These are phyloP conservation scores for Hippopotamyrus pictus DNA, from an alignment of 2,797 vertebrate species.

Conservation along the genomic window DNA sequence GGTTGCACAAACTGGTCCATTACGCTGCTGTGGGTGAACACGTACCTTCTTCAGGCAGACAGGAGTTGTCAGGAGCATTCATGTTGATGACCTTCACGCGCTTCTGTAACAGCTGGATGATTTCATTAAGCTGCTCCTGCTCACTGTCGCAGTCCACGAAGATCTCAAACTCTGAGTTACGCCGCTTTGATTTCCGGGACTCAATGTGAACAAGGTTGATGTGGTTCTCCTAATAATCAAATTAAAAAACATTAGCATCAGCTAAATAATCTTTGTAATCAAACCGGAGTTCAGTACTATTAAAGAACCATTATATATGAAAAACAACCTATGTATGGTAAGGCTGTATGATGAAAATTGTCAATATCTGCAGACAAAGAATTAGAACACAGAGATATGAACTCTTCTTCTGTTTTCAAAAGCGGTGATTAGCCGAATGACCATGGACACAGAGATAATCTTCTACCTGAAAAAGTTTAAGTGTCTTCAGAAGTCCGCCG, in stretches of 20 bases:
- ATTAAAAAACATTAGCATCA: slow-evolving; percentile 3
- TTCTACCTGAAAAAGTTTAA: slow-evolving; percentile 89
- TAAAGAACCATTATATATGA: neutral
- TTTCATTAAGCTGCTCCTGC: slow-evolving; percentile 84
- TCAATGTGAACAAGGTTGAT: slow-evolving; percentile 94
- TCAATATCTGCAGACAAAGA: neutral
- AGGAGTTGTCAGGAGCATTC: slow-evolving; percentile 72
- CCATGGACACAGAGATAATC: neutral
- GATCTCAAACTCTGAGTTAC: slow-evolving; percentile 94
- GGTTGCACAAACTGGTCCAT: neutral
- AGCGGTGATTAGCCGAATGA: neutral
- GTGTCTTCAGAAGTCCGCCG: slow-evolving; percentile 88
- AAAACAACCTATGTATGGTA: neutral
- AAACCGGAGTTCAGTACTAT: neutral
- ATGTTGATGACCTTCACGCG: slow-evolving; percentile 79
- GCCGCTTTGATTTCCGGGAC: slow-evolving; percentile 87
- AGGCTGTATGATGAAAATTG: neutral
- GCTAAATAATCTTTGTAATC: neutral
- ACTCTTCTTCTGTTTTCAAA: neutral
- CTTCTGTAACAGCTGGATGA: slow-evolving; percentile 83
- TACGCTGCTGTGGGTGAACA: neutral
- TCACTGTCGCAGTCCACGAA: slow-evolving; percentile 93
- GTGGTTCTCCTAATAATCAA: slow-evolving; percentile 78
- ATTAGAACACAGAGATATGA: neutral
- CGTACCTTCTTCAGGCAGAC: slow-evolving; percentile 66